Evolutionary conservation across 2,797 vertebrate genomes (phyloP), one percentile per base, ranked within the genome.

Genomic region (Crenichthys baileyi): DNA sequence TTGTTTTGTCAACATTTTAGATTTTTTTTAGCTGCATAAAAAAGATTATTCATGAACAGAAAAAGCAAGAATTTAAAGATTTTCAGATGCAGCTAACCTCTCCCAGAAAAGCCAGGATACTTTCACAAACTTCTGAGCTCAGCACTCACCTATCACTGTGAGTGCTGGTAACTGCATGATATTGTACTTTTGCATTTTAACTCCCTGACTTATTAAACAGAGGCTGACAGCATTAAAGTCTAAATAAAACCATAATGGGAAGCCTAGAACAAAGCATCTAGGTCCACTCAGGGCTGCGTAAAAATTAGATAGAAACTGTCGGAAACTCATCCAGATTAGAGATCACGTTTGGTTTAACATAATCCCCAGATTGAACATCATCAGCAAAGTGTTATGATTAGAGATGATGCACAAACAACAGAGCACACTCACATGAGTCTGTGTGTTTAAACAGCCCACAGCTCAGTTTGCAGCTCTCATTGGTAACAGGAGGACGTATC

Each of bases 301-400:
- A 50, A 87, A 79, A 86, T 15, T 22, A 73, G 73, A 80, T 72
- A 60, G 36, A 82, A 67, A 76, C 72, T 72, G 79, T 65, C 1
- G 12, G 79, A 83, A 88, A 85, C 61, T 78, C 89, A 84, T 87
- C 80, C 87, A 88, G 92, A 91, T 93, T 91, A 90, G 55, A 56
- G 75, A 55, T 93, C 88, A 90, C 81, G 82, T 92, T 89, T 83
- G 77, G 76, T 86, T 87, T 79, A 85, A 79, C 58, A 81, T 91
- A 93, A 95, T 93, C 89, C 88, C 72, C 63, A 8, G 72, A 36
- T 74, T 67, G 80, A 83, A 87, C 89, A 87, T 80, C 76, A 82
- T 80, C 81, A 80, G 77, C 75, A 70, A 75, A 79, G 86, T 1
- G 24, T 72, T 80, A 83, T 72, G 88, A 85, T 82, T 75, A 70